phyloP scores from a whole-genome alignment of 2,888 invertebrate genomes.

The Strigamia maritima region DNA sequence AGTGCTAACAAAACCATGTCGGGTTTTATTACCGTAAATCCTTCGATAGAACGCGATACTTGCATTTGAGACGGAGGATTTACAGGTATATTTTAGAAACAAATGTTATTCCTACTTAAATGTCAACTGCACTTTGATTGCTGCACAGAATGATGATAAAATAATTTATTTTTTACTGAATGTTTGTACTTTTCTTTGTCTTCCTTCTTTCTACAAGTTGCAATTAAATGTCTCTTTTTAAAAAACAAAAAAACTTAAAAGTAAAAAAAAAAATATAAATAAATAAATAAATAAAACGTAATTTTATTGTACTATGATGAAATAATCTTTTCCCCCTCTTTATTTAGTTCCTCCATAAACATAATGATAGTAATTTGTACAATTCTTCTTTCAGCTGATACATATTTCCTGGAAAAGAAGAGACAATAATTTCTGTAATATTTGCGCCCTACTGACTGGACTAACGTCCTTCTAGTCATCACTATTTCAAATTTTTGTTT shows the following conservation, averaged over 20 bases:
- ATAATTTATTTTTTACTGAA: constrained; percentile 15
- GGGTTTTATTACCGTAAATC: no score
- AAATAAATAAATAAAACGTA: background rate
- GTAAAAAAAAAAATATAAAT: no score
- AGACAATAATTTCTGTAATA: background rate
- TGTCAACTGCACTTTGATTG: background rate
- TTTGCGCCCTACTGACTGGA: background rate
- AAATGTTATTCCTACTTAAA: background rate
- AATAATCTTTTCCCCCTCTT: background rate
- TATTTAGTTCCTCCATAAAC: background rate
- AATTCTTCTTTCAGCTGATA: background rate
- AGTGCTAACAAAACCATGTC: no score
- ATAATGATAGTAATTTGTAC: constrained; percentile 8
- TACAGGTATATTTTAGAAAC: background rate
- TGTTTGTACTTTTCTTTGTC: constrained; percentile 17
- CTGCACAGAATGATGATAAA: background rate
- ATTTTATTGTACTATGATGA: constrained; percentile 3
- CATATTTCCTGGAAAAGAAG: background rate
- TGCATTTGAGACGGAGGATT: no score
- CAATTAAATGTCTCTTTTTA: background rate
- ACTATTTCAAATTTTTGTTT: no score
- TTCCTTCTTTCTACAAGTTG: background rate
- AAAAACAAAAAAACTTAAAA: background rate
- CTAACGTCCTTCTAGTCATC: no score
- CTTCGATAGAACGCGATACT: no score